Evolutionary conservation across 35 echinoderm and acorn worm genomes (phyloP).

Genomic region (Diadema setosum): DNA sequence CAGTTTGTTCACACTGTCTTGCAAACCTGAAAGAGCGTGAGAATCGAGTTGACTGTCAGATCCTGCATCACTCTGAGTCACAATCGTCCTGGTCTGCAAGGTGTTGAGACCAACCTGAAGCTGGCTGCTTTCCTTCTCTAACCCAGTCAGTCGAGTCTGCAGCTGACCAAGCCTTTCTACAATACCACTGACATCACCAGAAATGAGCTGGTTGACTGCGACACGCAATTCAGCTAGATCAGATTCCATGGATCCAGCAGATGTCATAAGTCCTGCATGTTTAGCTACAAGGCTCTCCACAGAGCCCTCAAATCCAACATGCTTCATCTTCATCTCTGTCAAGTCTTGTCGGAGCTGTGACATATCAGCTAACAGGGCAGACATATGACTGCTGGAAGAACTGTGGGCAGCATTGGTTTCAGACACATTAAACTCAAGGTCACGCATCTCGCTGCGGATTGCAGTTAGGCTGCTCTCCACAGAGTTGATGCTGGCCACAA

Average conservation of each 20-base stretch:
- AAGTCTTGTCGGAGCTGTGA: not conserved
- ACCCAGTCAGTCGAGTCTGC: not conserved
- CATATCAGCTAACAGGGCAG: not conserved
- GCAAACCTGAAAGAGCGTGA: not conserved
- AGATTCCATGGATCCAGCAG: constrained; percentile 10
- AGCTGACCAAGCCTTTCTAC: not conserved
- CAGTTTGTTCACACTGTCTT: constrained; percentile 24
- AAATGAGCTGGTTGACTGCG: not conserved
- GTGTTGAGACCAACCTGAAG: not conserved
- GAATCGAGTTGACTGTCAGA: not conserved
- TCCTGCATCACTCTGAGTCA: not conserved
- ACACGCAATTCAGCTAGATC: constrained; percentile 25
- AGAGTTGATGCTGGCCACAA: not conserved
- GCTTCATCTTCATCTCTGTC: constrained; percentile 10
- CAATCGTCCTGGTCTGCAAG: not conserved
- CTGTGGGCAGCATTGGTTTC: not conserved
- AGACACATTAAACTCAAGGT: not conserved
- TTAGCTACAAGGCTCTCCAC: not conserved
- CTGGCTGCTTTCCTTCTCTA: not conserved
- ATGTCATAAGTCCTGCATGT: not conserved
- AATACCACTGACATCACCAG: not conserved
- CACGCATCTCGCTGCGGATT: not conserved
- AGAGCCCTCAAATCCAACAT: not conserved
- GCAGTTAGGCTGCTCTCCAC: not conserved
- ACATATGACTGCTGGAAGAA: not conserved